Evolutionary conservation across 2,797 vertebrate genomes (phyloP).

Genomic region (Falco peregrinus): DNA sequence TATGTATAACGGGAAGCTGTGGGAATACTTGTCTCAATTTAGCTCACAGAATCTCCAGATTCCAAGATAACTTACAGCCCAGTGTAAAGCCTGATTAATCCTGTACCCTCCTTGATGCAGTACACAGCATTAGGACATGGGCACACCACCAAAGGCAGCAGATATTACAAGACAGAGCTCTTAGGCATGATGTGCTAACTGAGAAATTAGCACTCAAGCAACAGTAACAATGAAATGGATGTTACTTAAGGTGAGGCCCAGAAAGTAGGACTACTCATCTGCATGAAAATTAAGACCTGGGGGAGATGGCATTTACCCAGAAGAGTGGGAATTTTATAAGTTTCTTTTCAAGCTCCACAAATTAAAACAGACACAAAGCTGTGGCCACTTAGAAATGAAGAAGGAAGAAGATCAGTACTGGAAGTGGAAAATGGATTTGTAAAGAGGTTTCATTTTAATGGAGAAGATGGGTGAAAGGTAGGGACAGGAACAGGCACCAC

Average conservation of each 20-base stretch:
- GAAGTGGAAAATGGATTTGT: conserved; percentile 18
- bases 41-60: neutral
- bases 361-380: neutral
- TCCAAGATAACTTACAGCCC: neutral
- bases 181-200: neutral
- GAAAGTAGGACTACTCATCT: neutral
- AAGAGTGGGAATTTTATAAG: neutral
- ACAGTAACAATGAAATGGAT: neutral
- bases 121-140: neutral
- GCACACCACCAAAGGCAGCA: neutral
- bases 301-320: neutral
- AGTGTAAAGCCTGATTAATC: neutral
- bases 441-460: neutral
- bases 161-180: neutral
- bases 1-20: accelerated
- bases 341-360: neutral
- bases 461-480: neutral
- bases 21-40: neutral
- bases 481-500: neutral
- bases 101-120: neutral
- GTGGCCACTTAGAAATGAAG: neutral
- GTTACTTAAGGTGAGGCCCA: neutral
- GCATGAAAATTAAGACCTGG: neutral
- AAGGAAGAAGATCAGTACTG: neutral
- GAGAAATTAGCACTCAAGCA: neutral